Conservation (phyloP, 2,113 vertebrate genomes). For the Hyla sarda region DNA sequence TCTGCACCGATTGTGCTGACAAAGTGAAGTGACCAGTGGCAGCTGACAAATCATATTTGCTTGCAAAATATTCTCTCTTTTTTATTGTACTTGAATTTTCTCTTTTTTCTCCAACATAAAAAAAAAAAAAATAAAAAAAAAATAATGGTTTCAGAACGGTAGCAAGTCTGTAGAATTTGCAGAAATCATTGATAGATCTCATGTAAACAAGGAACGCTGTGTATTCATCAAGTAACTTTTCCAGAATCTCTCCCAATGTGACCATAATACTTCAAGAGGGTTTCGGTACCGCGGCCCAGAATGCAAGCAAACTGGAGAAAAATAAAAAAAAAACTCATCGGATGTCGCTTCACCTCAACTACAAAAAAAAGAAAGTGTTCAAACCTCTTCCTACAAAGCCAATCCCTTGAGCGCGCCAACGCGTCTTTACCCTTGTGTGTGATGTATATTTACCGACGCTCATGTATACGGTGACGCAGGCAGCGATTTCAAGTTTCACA, state of each 20-base stretch:
- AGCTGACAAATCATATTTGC: not conserved
- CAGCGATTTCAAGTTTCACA: not conserved
- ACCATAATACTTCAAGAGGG: not conserved
- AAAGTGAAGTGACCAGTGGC: no score
- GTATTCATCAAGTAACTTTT: not conserved
- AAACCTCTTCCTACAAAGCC: not conserved
- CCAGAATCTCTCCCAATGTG: not conserved
- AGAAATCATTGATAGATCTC: not conserved
- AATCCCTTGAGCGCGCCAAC: not conserved
- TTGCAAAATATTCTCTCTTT: not conserved
- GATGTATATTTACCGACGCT: not conserved
- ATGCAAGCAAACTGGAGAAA: not conserved
- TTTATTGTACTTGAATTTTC: no score
- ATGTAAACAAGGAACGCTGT: not conserved
- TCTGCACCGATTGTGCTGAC: no score
- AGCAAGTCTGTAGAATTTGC: not conserved
- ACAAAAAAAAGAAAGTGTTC: no score
- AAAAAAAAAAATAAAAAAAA: not conserved
- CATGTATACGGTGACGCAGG: constrained; percentile 16
- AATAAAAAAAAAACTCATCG: no score
- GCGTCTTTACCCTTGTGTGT: not conserved
- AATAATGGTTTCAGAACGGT: not conserved
- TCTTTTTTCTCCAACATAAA: not conserved
- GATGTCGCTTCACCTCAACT: no score
- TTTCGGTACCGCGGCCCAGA: no score